Conservation (phyloP, 2,113 vertebrate species). For the Turdus rufiventris region DNA sequence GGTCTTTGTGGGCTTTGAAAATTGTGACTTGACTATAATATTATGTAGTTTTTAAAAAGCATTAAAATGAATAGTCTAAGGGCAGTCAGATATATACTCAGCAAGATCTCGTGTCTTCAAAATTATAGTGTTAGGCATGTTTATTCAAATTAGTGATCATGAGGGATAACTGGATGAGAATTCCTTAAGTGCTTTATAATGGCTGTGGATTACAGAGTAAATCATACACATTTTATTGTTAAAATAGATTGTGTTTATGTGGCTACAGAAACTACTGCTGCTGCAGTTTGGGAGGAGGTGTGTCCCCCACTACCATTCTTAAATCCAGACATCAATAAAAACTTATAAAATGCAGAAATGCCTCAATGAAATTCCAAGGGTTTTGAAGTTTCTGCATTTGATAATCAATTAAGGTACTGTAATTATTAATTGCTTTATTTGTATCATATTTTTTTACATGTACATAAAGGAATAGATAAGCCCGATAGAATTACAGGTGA, state of each 20-base stretch:
- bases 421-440: neutral
- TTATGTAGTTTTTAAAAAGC: neutral
- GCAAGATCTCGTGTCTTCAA: neutral
- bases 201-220: conserved; percentile 41
- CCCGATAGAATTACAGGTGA: neutral
- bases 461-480: neutral
- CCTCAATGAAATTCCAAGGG: neutral
- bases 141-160: conserved; percentile 28
- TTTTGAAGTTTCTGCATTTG: neutral
- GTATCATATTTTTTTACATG: neutral
- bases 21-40: neutral
- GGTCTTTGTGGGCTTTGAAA: conserved; percentile 17
- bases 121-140: conserved; percentile 45
- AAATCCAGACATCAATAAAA: neutral
- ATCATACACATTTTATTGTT: conserved; percentile 39
- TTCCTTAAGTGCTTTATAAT: conserved; percentile 55
- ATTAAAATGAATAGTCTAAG: conserved; percentile 14
- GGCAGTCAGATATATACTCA: neutral
- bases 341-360: neutral
- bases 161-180: conserved; percentile 37
- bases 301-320: neutral
- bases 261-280: neutral
- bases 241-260: conserved; percentile 10
- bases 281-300: neutral
- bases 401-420: neutral